A percentile compares a stretch with the other conserved stretches of the same genome.
Evolutionary conservation across 2,888 invertebrate genomes (phyloP).

Genomic region (Pediacus dermestoides): DNA sequence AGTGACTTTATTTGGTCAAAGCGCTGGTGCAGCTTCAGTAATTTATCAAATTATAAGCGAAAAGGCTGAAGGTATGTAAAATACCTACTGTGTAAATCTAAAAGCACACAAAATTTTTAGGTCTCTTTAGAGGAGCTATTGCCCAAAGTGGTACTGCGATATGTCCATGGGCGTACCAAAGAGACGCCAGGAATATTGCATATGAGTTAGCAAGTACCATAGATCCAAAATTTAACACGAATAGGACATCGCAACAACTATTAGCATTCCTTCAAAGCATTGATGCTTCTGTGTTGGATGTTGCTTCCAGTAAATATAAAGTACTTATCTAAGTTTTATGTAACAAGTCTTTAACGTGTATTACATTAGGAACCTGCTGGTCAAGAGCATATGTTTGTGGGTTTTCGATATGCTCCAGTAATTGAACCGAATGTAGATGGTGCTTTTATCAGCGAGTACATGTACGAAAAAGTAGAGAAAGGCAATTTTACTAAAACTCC

Average conservation of each 20-base stretch:
- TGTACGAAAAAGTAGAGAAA: constrained; percentile 23
- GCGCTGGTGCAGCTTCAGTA: constrained; percentile 63
- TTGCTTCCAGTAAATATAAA: constrained; percentile 3
- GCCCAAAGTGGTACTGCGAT: constrained; percentile 42
- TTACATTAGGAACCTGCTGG: constrained; percentile 18
- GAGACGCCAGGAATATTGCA: constrained; percentile 33
- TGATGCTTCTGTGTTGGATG: constrained; percentile 8
- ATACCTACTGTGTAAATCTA: too few relatives aligned
- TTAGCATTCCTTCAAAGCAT: constrained; percentile 14
- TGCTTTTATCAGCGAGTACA: constrained; percentile 26
- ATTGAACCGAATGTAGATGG: constrained; percentile 25
- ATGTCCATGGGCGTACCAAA: constrained; percentile 42
- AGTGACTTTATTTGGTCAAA: constrained; percentile 64
- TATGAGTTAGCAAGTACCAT: constrained; percentile 32
- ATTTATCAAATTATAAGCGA: constrained; percentile 17
- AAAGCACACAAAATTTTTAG: too few relatives aligned
- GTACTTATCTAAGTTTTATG: constrained; percentile 16
- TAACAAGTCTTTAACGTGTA: constrained; percentile 1
- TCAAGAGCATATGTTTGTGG: constrained; percentile 25
- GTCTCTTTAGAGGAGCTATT: constrained; percentile 40
- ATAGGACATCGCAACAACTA: constrained; percentile 10
- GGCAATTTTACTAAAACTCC: constrained; percentile 25
- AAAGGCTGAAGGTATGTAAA: constrained; percentile 15
- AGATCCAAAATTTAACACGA: constrained; percentile 26
- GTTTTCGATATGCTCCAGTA: constrained; percentile 26